A percentile compares a stretch with the other conserved stretches of the same genome.
Evolutionary conservation across 2,797 vertebrate genomes (phyloP).

Genomic region (Lagodon rhomboides): DNA sequence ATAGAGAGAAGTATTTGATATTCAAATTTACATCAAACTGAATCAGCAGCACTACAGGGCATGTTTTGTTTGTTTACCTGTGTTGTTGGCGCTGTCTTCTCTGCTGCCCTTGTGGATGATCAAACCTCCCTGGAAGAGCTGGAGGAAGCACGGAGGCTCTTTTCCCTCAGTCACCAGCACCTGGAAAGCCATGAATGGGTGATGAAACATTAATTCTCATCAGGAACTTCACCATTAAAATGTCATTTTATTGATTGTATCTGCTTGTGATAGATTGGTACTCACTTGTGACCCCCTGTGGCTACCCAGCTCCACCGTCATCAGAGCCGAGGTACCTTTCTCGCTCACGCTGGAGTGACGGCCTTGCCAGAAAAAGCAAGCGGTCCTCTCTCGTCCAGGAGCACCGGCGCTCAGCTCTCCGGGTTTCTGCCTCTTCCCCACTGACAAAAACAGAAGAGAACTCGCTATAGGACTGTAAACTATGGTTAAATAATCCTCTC

Average conservation of each 20-base stretch:
- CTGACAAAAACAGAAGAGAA: conserved; percentile 62
- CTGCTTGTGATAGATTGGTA: not conserved
- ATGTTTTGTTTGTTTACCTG: conserved; percentile 64
- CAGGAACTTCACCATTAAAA: not conserved
- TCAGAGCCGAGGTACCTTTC: conserved; percentile 88
- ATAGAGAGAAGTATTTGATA: not conserved
- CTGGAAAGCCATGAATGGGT: conserved; percentile 53
- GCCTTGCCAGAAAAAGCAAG: conserved; percentile 91
- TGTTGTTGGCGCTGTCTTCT: conserved; percentile 71
- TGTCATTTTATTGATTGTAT: not conserved
- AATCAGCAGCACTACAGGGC: not conserved
- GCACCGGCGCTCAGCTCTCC: conserved; percentile 82
- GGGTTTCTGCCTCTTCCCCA: conserved; percentile 86
- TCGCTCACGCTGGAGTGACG: conserved; percentile 84
- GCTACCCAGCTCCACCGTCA: conserved; percentile 89
- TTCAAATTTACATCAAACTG: not conserved
- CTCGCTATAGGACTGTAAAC: too few relatives aligned
- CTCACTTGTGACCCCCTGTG: conserved; percentile 86
- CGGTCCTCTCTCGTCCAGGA: conserved; percentile 84
- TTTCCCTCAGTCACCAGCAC: conserved; percentile 87
- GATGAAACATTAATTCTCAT: not conserved
- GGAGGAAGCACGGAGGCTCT: conserved; percentile 88
- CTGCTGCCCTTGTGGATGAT: conserved; percentile 85
- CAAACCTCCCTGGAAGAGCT: conserved; percentile 88
- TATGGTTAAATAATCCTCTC: not conserved